Evolutionary conservation across 1,140 invertebrate genomes (phyloP).

Genomic region (Elymnias hypermnestra): DNA sequence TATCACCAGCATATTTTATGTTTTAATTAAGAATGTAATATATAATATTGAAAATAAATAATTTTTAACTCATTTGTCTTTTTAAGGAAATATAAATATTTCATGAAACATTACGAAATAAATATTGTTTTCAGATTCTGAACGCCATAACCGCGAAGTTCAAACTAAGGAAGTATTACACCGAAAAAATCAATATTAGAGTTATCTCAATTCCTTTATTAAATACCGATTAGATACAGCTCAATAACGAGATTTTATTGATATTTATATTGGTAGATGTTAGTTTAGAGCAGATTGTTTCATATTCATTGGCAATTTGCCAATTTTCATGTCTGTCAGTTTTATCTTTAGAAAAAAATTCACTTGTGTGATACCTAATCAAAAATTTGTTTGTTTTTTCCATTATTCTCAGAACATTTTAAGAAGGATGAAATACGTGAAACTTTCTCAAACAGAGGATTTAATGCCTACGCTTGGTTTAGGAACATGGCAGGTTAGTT

Average conservation of each 20-base stretch:
- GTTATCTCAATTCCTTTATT: background rate
- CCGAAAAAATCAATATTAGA: constrained; percentile 53
- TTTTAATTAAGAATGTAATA: too few species aligned
- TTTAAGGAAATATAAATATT: too few species aligned
- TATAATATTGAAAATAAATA: too few species aligned
- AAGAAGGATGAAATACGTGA: constrained; percentile 52
- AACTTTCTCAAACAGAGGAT: constrained; percentile 61
- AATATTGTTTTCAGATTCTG: constrained; percentile 15
- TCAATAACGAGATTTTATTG: background rate
- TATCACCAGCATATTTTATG: too few species aligned
- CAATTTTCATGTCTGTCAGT: constrained; percentile 43
- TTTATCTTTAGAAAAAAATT: constrained; percentile 33
- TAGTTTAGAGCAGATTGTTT: background rate
- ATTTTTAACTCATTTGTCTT: too few species aligned
- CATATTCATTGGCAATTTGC: constrained; percentile 40
- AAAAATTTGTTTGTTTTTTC: constrained; percentile 9
- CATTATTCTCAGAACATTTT: constrained; percentile 20
- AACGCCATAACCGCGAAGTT: constrained; percentile 42
- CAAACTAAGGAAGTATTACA: constrained; percentile 36
- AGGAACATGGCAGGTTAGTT: constrained; percentile 86
- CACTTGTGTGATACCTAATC: constrained; percentile 22
- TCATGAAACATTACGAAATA: too few species aligned
- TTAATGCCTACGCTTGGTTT: constrained; percentile 86
- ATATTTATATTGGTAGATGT: background rate
- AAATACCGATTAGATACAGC: background rate